Conservation (phyloP, 2,888 invertebrate genomes). For the Agrochola macilenta region DNA sequence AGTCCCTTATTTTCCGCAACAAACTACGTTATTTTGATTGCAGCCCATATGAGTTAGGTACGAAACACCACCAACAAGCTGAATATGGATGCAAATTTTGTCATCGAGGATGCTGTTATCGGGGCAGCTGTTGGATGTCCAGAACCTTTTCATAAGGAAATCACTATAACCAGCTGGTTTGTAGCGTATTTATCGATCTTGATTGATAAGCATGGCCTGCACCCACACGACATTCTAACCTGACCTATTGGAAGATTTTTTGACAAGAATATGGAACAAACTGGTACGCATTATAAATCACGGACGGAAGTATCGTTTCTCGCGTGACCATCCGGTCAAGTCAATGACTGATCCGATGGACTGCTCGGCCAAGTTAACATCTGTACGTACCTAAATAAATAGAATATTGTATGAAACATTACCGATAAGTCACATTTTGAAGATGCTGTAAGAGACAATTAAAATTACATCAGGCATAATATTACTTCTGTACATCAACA, state of each 20-base stretch:
- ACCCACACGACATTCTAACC: conserved; percentile 5
- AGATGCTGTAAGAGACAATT: conserved; percentile 32
- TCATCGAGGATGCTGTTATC: neutral
- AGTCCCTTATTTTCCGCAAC: neutral
- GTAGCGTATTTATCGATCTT: neutral
- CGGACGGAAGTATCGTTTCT: conserved; percentile 19
- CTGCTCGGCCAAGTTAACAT: conserved; percentile 6
- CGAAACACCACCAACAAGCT: neutral
- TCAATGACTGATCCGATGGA: conserved; percentile 53
- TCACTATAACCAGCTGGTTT: neutral
- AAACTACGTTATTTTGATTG: neutral
- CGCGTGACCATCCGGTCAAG: conserved; percentile 28
- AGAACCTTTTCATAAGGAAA: neutral
- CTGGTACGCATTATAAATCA: conserved; percentile 11
- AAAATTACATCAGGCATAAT: conserved; percentile 35
- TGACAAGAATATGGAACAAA: conserved; percentile 26
- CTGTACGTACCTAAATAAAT: conserved; percentile 6
- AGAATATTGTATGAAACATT: conserved; percentile 5
- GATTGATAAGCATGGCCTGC: neutral
- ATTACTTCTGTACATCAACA: neutral
- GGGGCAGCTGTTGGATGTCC: neutral
- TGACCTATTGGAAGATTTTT: conserved; percentile 3
- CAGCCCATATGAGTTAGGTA: neutral
- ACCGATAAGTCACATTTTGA: conserved; percentile 23
- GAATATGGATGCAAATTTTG: neutral